phyloP scores from a whole-genome alignment of 37 sponge, comb jelly and placozoan genomes.

The Dysidea cf. avara region DNA sequence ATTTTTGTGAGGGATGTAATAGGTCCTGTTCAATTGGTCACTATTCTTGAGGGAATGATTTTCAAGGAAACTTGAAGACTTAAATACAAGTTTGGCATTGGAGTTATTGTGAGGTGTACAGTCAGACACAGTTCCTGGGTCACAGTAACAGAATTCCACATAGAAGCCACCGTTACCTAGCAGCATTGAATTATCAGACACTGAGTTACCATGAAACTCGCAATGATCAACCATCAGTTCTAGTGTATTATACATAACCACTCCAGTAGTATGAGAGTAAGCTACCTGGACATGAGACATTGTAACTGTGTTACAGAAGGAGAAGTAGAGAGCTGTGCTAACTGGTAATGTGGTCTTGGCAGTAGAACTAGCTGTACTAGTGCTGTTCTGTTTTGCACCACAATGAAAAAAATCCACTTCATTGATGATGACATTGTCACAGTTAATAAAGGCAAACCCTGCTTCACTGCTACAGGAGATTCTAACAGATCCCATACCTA shows the following conservation, averaged over 20 bases:
- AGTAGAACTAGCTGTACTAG: background rate
- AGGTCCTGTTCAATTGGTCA: no score
- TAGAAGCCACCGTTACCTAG: conserved; percentile 9
- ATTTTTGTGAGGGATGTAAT: background rate
- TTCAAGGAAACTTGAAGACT: conserved; percentile 3
- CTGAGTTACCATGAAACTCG: background rate
- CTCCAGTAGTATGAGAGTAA: conserved; percentile 32
- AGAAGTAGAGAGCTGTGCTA: conserved; percentile 4
- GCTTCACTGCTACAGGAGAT: no score
- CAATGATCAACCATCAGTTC: conserved; percentile 3
- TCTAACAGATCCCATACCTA: no score
- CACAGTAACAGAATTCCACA: conserved; percentile 15
- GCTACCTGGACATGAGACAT: background rate
- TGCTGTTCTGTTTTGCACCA: conserved; percentile 30
- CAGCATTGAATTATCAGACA: background rate
- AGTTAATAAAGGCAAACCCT: conserved; percentile 38
- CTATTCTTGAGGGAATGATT: no score
- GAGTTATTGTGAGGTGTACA: no score
- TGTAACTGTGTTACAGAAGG: conserved; percentile 12
- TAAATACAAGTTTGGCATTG: conserved; percentile 4
- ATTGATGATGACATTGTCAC: conserved; percentile 8
- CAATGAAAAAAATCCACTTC: conserved; percentile 26
- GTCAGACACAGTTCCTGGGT: background rate
- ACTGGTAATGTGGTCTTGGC: background rate
- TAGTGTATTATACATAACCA: conserved; percentile 20